Evolutionary conservation across 2,888 invertebrate genomes (phyloP).

Genomic region (Lottia gigantea): DNA sequence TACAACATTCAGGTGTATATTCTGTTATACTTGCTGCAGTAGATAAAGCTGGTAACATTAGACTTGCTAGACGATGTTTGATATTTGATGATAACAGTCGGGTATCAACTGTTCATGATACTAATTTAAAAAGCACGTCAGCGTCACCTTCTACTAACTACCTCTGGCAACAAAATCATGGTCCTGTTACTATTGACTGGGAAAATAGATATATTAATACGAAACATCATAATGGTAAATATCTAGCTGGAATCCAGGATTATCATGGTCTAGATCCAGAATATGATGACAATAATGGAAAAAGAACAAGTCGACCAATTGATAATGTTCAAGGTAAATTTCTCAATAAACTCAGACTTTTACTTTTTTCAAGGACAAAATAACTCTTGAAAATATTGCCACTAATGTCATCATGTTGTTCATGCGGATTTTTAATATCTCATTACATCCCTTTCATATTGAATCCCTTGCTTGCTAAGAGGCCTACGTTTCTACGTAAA

Average conservation of each 20-base stretch:
- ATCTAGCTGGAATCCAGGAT: neutral
- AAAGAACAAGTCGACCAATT: conserved; percentile 16
- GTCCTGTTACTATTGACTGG: neutral
- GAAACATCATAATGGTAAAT: neutral
- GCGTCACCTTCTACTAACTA: neutral
- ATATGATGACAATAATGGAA: conserved; percentile 29
- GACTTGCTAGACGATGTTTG: neutral
- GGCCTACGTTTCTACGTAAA: too few relatives aligned
- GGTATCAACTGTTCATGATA: neutral
- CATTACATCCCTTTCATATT: too few relatives aligned
- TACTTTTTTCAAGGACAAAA: too few relatives aligned
- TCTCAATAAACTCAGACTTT: too few relatives aligned
- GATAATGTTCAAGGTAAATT: conserved; percentile 23
- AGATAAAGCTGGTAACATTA: neutral
- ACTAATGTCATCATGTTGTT: too few relatives aligned
- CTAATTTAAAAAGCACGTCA: neutral
- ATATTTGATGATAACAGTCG: neutral
- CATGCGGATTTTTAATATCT: too few relatives aligned
- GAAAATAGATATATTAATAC: conserved; percentile 4
- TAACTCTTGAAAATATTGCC: too few relatives aligned
- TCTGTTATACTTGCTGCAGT: neutral
- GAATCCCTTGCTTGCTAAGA: too few relatives aligned
- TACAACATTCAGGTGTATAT: neutral
- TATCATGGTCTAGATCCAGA: conserved; percentile 15
- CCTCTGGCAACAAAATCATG: neutral